These are phyloP conservation scores for Cathartes aura DNA, from an alignment of 2,113 vertebrate genomes.

Conservation along the genomic window DNA sequence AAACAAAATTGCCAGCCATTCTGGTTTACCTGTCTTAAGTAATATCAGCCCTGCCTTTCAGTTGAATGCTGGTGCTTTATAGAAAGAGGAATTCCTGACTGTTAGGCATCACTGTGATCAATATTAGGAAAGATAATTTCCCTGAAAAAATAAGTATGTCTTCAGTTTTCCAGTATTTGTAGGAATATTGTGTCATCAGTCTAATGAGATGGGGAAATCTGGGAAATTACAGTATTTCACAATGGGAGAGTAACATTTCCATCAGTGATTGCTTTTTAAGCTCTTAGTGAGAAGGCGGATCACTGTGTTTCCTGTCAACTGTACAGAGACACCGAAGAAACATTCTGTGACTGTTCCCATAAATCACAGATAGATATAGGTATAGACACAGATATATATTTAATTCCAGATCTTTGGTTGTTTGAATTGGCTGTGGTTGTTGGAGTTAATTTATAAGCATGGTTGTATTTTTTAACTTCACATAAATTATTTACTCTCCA, in stretches of 20 bases:
- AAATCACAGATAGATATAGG: neutral
- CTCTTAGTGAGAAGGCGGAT: neutral
- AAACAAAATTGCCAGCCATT: neutral
- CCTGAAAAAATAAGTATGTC: neutral
- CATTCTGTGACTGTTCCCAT: neutral
- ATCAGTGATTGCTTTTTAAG: neutral
- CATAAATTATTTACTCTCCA: slow-evolving; percentile 42
- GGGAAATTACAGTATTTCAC: neutral
- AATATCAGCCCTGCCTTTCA: neutral
- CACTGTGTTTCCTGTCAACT: neutral
- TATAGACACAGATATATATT: neutral
- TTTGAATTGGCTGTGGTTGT: neutral
- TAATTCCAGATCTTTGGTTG: neutral
- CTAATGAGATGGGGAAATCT: neutral
- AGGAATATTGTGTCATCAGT: neutral
- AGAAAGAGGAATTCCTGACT: neutral
- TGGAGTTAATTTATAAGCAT: slow-evolving; percentile 53
- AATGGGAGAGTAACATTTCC: neutral
- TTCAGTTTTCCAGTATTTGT: neutral
- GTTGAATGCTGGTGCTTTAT: neutral
- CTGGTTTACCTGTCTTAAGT: neutral
- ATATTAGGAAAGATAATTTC: neutral
- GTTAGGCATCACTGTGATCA: neutral
- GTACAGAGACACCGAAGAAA: neutral
- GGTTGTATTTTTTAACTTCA: slow-evolving; percentile 24